These are phyloP conservation scores for Lutjanus campechanus DNA, from an alignment of 2,797 vertebrate species.

Conservation along the genomic window DNA sequence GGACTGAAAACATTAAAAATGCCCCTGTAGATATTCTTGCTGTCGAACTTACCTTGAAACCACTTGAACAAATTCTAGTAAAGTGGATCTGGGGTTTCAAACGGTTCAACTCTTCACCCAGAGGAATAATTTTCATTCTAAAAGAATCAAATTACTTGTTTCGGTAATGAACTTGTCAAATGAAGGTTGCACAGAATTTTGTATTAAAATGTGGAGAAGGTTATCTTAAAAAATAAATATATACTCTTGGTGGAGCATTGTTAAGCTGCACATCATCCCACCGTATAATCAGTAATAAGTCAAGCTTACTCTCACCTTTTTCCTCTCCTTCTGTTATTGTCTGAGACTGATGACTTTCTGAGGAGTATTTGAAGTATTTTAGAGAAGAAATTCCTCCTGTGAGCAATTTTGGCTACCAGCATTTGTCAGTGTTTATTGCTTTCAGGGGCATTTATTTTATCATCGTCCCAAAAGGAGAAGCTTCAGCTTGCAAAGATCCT, in stretches of 20 bases:
- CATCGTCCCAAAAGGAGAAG: slow-evolving; percentile 8
- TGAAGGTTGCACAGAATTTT: neutral
- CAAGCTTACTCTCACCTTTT: slow-evolving; percentile 1
- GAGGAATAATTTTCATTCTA: slow-evolving; percentile 35
- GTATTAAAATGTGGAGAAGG: neutral
- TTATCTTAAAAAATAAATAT: neutral
- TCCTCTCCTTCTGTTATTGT: neutral
- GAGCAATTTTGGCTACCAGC: slow-evolving; percentile 8
- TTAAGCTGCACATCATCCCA: neutral
- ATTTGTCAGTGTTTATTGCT: slow-evolving; percentile 43
- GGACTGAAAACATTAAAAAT: slow-evolving; percentile 28
- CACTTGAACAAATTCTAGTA: slow-evolving; percentile 34
- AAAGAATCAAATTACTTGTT: slow-evolving; percentile 21
- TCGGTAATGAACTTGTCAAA: slow-evolving; percentile 27
- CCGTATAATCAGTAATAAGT: slow-evolving; percentile 24
- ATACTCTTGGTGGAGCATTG: neutral
- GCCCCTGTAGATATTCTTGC: slow-evolving; percentile 19
- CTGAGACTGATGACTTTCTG: slow-evolving; percentile 16
- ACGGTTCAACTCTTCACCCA: slow-evolving; percentile 31
- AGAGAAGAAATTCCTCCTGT: slow-evolving; percentile 1
- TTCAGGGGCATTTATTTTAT: slow-evolving; percentile 38
- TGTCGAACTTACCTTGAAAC: slow-evolving; percentile 46
- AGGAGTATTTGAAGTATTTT: slow-evolving; percentile 26
- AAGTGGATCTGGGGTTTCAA: slow-evolving; percentile 24
- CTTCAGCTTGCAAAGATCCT: neutral